phyloP scores from a whole-genome alignment of 2,113 vertebrate genomes.

The Aramus guarauna region DNA sequence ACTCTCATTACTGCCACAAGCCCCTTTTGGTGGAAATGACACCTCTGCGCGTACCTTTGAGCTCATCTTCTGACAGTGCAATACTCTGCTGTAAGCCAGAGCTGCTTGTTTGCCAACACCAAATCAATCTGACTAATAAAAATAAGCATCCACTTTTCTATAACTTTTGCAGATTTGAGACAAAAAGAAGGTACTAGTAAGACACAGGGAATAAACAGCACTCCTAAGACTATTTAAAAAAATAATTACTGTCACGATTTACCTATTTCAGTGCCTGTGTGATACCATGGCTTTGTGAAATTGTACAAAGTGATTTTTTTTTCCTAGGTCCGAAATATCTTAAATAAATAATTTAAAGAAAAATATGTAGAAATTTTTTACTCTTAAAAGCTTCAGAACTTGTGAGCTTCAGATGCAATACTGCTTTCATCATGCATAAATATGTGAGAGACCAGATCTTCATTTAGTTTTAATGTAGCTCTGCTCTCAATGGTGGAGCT shows the following conservation, averaged over 20 bases:
- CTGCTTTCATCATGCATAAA: neutral
- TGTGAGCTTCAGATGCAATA: neutral
- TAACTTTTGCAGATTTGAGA: neutral
- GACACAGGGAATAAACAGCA: neutral
- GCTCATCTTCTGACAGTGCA: neutral
- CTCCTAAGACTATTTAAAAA: neutral
- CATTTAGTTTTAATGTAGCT: neutral
- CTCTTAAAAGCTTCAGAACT: neutral
- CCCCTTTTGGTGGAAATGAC: neutral
- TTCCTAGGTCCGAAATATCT: too few relatives aligned
- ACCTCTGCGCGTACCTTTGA: accelerated
- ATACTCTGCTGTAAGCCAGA: neutral
- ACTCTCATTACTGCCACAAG: neutral
- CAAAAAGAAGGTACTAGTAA: neutral
- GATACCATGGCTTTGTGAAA: neutral
- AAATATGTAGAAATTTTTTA: neutral
- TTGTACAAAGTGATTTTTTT: too few relatives aligned
- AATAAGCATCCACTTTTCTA: neutral
- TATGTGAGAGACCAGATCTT: neutral
- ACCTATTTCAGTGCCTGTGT: neutral
- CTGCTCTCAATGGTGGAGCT: neutral
- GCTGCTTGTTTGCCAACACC: too few relatives aligned
- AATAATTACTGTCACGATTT: neutral
- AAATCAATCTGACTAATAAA: neutral
- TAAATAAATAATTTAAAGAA: neutral